Conservation (phyloP, 1,140 invertebrate species). For the Heliconius congener region DNA sequence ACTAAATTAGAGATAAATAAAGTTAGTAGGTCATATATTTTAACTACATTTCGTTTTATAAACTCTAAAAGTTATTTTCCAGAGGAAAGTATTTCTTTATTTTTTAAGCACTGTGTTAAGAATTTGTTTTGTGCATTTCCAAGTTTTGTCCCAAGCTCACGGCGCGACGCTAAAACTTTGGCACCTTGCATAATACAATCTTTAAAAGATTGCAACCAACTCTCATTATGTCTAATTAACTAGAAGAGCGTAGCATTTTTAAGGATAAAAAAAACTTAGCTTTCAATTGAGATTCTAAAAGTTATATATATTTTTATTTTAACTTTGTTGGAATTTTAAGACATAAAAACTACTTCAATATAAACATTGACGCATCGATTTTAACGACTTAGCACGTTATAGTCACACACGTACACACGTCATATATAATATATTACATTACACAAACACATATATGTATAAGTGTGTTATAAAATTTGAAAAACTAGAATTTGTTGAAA, state of each 20-base stretch:
- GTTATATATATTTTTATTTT: background rate
- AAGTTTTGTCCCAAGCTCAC: slow-evolving; percentile 42
- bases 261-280: background rate
- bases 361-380: no score
- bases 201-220: slow-evolving; percentile 12
- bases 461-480: background rate
- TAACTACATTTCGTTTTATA: no score
- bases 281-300: slow-evolving; percentile 7
- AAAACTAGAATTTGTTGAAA: slow-evolving; percentile 41
- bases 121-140: slow-evolving; percentile 12
- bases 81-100: slow-evolving; percentile 18
- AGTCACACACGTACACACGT: no score
- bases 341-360: background rate
- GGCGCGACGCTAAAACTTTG: slow-evolving; percentile 65
- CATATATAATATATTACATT: no score
- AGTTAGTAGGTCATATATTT: no score
- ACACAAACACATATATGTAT: no score
- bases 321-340: background rate
- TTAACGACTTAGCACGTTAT: no score
- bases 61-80: background rate
- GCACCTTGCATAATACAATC: slow-evolving; percentile 64
- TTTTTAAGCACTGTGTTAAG: slow-evolving; percentile 46
- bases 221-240: slow-evolving; percentile 15
- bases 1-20: no score
- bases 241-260: slow-evolving; percentile 1